phyloP scores from a whole-genome alignment of 2,797 vertebrate species.

The Crocidura indochinensis region DNA sequence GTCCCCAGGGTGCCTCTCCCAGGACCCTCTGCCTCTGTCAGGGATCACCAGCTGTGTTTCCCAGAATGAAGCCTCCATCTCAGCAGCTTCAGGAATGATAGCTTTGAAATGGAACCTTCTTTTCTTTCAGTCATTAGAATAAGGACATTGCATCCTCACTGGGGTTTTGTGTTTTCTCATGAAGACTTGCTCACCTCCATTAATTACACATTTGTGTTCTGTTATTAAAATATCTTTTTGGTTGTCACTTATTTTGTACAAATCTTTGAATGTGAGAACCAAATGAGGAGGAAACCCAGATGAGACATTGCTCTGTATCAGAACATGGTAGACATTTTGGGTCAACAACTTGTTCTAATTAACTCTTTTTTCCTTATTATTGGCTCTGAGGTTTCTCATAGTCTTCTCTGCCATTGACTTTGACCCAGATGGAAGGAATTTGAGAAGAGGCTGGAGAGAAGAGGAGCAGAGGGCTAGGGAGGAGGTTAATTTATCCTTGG shows the following conservation, averaged over 20 bases:
- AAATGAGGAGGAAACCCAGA: not conserved
- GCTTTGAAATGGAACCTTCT: not conserved
- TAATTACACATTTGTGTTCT: conserved; percentile 18
- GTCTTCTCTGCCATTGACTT: conserved; percentile 41
- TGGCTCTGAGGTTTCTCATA: conserved; percentile 28
- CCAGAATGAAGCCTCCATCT: no score
- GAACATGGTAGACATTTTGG: not conserved
- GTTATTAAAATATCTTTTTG: conserved; percentile 11
- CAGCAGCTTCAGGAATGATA: not conserved
- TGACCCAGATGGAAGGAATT: not conserved
- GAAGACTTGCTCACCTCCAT: not conserved
- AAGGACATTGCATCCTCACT: not conserved
- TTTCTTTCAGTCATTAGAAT: not conserved
- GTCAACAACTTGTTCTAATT: not conserved
- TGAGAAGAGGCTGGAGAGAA: conserved; percentile 5
- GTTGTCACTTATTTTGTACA: not conserved
- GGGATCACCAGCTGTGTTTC: no score
- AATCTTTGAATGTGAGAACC: conserved; percentile 24
- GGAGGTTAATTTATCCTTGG: conserved; percentile 5
- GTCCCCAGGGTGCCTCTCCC: not conserved
- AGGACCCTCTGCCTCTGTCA: no score
- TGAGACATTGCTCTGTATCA: not conserved
- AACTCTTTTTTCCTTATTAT: conserved; percentile 20
- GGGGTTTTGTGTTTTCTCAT: not conserved
- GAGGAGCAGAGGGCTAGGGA: not conserved